Percentiles rank a stretch among this genome's conserved stretches.
phyloP scores from a whole-genome alignment of 2,113 vertebrate genomes.

The Tetrax tetrax region DNA sequence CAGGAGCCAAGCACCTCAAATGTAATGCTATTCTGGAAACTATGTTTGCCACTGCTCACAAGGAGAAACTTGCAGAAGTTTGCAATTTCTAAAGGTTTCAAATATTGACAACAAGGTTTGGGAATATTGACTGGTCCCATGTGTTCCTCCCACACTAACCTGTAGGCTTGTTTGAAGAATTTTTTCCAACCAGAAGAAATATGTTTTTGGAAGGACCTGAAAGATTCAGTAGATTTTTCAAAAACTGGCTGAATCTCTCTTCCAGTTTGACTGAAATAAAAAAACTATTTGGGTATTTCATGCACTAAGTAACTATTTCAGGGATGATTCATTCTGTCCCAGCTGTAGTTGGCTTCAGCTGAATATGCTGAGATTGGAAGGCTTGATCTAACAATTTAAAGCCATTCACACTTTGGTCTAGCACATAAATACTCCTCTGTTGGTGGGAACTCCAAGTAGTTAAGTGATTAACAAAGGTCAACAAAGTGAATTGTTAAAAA shows the following conservation, averaged over 20 bases:
- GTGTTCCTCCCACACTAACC: not conserved
- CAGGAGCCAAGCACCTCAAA: fast-evolving
- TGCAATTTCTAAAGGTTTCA: not conserved
- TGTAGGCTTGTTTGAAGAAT: not conserved
- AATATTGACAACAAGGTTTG: no score
- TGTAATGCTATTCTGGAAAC: not conserved
- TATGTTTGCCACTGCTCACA: not conserved
- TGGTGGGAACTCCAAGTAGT: not conserved
- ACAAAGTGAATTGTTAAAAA: not conserved
- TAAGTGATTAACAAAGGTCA: not conserved
- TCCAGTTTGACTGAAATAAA: not conserved
- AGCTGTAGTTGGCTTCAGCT: not conserved
- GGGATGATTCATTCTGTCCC: not conserved
- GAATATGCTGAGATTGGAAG: not conserved
- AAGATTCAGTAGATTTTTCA: not conserved
- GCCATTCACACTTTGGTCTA: not conserved
- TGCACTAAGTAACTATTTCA: not conserved
- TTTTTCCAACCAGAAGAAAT: not conserved
- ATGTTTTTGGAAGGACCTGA: not conserved
- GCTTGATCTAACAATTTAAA: not conserved
- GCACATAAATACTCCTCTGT: not conserved
- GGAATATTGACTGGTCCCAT: not conserved
- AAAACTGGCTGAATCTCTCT: not conserved
- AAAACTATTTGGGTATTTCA: not conserved
- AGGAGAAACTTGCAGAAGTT: not conserved